These are phyloP conservation scores for Chaetodon trifascialis DNA, from an alignment of 2,113 vertebrate genomes.

Conservation along the genomic window DNA sequence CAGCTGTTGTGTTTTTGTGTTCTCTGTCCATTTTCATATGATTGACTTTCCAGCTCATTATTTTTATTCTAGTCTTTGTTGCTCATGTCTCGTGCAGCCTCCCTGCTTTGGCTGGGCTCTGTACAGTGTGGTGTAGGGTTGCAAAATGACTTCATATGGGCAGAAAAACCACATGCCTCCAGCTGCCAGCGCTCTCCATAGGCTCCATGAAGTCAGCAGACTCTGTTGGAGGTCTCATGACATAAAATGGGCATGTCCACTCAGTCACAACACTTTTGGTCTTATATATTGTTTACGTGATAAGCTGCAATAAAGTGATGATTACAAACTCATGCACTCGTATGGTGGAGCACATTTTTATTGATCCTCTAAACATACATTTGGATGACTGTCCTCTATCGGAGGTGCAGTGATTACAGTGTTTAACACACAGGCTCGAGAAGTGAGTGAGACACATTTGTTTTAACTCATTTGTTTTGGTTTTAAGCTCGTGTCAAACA, in stretches of 20 bases:
- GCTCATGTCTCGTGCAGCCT: slow-evolving; percentile 71
- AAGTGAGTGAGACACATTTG: not conserved
- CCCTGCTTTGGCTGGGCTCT: slow-evolving; percentile 68
- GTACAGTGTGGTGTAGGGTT: slow-evolving; percentile 73
- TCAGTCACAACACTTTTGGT: slow-evolving; percentile 83
- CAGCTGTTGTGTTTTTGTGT: slow-evolving; percentile 79
- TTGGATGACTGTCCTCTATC: not conserved
- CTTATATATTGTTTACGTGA: slow-evolving; percentile 83
- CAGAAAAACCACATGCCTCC: slow-evolving; percentile 64
- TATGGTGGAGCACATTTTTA: slow-evolving; percentile 62
- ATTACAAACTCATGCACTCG: slow-evolving; percentile 64
- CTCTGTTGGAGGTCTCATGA: slow-evolving; percentile 71
- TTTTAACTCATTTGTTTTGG: slow-evolving; percentile 1
- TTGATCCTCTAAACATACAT: slow-evolving; percentile 23
- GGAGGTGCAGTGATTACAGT: not conserved
- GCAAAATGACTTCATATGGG: slow-evolving; percentile 71
- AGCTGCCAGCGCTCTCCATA: slow-evolving; percentile 64
- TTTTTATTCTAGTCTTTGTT: slow-evolving; percentile 74
- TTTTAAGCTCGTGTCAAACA: not conserved
- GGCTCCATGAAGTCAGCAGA: slow-evolving; percentile 62
- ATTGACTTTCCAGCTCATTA: slow-evolving; percentile 79
- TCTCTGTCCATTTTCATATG: slow-evolving; percentile 80
- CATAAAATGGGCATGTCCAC: slow-evolving; percentile 73
- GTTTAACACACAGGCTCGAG: slow-evolving; percentile 5
- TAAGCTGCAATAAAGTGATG: slow-evolving; percentile 81